These are phyloP conservation scores for Podarcis cretensis DNA, from an alignment of 2,113 vertebrate species.

Conservation along the genomic window DNA sequence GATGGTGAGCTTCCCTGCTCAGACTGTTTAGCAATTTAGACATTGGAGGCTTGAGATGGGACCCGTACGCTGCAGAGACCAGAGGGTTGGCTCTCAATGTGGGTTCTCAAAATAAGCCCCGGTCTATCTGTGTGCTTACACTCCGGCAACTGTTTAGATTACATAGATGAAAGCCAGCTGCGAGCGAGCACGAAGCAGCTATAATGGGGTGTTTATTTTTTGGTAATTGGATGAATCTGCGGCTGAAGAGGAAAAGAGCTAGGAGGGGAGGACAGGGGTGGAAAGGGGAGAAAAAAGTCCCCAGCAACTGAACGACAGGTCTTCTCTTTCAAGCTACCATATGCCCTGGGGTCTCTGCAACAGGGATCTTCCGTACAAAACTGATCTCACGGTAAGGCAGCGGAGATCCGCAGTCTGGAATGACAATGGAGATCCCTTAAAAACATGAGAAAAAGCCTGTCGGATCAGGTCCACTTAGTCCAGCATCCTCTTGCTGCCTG, in stretches of 20 bases:
- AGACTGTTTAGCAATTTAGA: background rate
- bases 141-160: slow-evolving; percentile 3
- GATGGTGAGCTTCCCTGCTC: background rate
- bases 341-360: fast-evolving
- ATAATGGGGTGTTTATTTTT: slow-evolving; percentile 43
- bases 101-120: background rate
- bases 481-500: too few relatives aligned
- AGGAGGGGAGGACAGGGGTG: background rate
- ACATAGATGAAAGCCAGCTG: slow-evolving; percentile 45
- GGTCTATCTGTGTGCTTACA: background rate
- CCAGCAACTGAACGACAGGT: slow-evolving; percentile 19
- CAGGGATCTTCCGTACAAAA: fast-evolving
- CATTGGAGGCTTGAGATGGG: background rate
- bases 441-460: too few relatives aligned
- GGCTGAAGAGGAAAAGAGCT: slow-evolving; percentile 12
- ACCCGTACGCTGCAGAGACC: background rate
- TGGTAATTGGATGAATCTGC: background rate
- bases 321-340: slow-evolving; percentile 38
- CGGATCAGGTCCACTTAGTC: too few relatives aligned
- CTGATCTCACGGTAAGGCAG: slow-evolving; percentile 7
- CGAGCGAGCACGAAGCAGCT: background rate
- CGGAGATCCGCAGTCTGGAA: background rate
- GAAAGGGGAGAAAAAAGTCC: background rate
- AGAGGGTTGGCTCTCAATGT: background rate
- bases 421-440: too few relatives aligned